phyloP scores from a whole-genome alignment of 2,888 invertebrate genomes.

The Uropetala carovei region DNA sequence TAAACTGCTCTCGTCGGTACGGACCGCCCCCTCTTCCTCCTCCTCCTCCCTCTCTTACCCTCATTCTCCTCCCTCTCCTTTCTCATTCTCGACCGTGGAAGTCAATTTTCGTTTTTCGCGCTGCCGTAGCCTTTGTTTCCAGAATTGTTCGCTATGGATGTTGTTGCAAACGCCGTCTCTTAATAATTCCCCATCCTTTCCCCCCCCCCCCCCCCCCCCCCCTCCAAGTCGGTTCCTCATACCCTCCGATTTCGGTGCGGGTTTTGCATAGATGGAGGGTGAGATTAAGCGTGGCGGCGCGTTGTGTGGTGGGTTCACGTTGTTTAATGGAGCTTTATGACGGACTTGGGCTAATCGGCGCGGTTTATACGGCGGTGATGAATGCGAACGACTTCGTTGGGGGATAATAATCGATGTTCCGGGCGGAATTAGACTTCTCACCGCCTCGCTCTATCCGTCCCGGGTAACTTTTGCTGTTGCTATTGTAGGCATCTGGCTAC shows the following conservation, averaged over 20 bases:
- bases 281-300: constrained; percentile 29
- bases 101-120: background rate
- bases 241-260: background rate
- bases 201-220: background rate
- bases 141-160: constrained; percentile 35
- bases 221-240: background rate
- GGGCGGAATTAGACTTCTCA: too few relatives aligned
- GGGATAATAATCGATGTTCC: too few relatives aligned
- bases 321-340: constrained; percentile 59
- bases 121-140: constrained; percentile 33
- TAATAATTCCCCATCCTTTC: background rate
- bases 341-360: constrained; percentile 29
- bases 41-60: background rate
- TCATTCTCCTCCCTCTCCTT: background rate
- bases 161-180: constrained; percentile 35
- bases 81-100: background rate
- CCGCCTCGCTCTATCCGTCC: too few relatives aligned
- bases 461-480: too few relatives aligned
- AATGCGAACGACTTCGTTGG: constrained; percentile 37
- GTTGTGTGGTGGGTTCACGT: background rate
- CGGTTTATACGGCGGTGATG: constrained; percentile 6
- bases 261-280: constrained; percentile 34
- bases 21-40: background rate
- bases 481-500: too few relatives aligned
- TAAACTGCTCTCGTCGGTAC: background rate